Evolutionary conservation across 2,888 invertebrate genomes (phyloP).

Genomic region (Brachyptera risi): DNA sequence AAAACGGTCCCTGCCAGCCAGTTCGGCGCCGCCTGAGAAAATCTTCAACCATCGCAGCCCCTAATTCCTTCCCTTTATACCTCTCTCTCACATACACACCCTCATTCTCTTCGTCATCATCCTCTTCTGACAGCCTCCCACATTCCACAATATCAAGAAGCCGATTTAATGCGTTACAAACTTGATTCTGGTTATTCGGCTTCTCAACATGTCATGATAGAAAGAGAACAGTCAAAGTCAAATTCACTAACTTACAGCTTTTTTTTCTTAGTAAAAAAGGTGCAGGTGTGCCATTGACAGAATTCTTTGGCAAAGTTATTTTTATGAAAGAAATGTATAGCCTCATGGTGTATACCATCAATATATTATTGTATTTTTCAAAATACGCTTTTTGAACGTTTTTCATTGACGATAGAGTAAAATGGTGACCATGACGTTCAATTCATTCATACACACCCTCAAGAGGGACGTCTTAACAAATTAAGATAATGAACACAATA

Average conservation of each 20-base stretch:
- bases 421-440: slow-evolving; percentile 3
- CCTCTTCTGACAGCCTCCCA: neutral
- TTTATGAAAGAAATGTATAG: slow-evolving; percentile 13
- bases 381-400: neutral
- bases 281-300: slow-evolving; percentile 19
- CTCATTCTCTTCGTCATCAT: neutral
- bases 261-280: neutral
- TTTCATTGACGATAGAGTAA: slow-evolving; percentile 1
- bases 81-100: neutral
- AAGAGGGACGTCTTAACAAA: neutral
- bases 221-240: slow-evolving; percentile 1
- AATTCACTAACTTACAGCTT: slow-evolving; percentile 8
- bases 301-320: slow-evolving; percentile 9
- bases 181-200: slow-evolving; percentile 9
- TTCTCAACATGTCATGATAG: slow-evolving; percentile 13
- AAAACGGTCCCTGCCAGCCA: slow-evolving; percentile 2
- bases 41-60: too few relatives aligned
- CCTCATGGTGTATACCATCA: slow-evolving; percentile 2
- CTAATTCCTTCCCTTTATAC: too few relatives aligned
- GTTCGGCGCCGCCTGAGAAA: slow-evolving; percentile 3
- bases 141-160: neutral
- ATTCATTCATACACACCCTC: neutral
- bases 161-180: neutral
- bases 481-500: neutral
- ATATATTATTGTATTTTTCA: slow-evolving; percentile 12